These are phyloP conservation scores for Leucania comma DNA, from an alignment of 2,888 invertebrate genomes.

Conservation along the genomic window DNA sequence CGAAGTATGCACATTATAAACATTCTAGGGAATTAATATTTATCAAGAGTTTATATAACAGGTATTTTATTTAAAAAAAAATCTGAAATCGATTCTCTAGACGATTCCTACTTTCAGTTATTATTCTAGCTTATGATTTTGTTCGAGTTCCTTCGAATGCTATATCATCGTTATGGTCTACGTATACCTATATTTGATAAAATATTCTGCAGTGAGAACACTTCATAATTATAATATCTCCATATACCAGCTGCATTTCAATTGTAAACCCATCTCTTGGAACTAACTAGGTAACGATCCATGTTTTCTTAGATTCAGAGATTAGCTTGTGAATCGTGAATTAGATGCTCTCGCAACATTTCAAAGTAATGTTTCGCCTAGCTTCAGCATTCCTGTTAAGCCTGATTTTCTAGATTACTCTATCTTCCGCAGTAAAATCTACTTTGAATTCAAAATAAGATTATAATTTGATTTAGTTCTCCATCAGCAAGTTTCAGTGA, in stretches of 20 bases:
- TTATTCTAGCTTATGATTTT: background rate
- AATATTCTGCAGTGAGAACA: background rate
- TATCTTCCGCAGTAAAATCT: background rate
- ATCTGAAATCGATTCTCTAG: no score
- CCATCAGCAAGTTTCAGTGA: conserved; percentile 60
- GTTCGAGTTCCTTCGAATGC: background rate
- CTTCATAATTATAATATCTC: background rate
- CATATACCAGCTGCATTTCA: conserved; percentile 1
- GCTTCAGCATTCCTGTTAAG: conserved; percentile 16
- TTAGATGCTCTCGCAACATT: conserved; percentile 37
- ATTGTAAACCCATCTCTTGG: background rate
- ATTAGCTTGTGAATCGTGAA: conserved; percentile 35
- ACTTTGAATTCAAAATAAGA: conserved; percentile 41
- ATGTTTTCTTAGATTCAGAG: conserved; percentile 51
- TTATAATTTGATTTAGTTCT: conserved; percentile 54
- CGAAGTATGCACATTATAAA: no score
- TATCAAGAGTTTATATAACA: no score
- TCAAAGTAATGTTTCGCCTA: conserved; percentile 39
- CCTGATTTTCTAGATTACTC: conserved; percentile 18
- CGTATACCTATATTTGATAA: background rate
- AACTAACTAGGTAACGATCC: background rate
- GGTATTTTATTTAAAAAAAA: no score
- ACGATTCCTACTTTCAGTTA: background rate
- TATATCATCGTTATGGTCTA: background rate
- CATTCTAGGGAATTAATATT: no score